phyloP scores from a whole-genome alignment of 2,113 vertebrate species.

The Spilogale gracilis region DNA sequence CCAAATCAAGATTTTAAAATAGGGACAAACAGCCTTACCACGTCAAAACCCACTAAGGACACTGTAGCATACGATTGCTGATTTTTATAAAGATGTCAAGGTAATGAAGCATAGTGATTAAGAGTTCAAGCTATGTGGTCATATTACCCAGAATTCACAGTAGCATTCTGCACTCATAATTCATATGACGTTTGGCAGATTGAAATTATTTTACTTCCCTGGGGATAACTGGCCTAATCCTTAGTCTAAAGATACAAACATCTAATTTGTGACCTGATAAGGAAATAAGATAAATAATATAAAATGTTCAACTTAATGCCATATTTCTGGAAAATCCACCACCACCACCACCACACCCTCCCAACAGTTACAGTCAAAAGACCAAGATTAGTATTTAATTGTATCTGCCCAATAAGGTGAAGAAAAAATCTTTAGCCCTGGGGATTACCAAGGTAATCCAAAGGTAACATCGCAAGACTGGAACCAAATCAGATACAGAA shows the following conservation, averaged over 20 bases:
- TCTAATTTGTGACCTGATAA: background rate
- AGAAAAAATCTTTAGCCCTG: background rate
- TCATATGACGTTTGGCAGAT: background rate
- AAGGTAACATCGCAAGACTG: background rate
- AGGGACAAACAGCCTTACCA: background rate
- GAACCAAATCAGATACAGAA: background rate
- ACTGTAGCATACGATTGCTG: background rate
- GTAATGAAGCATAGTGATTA: background rate
- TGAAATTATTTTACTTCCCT: conserved; percentile 19
- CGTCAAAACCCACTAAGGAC: background rate
- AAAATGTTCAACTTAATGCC: background rate
- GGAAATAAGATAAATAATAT: conserved; percentile 45
- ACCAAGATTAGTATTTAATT: conserved; percentile 43
- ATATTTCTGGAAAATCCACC: conserved; percentile 5
- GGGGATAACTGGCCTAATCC: background rate
- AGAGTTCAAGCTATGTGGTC: background rate
- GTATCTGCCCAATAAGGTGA: background rate
- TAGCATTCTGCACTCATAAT: background rate
- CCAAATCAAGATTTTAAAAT: background rate
- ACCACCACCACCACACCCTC: background rate
- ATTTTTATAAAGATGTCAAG: background rate
- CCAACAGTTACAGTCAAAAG: conserved; percentile 11
- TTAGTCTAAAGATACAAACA: conserved; percentile 20
- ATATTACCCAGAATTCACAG: background rate
- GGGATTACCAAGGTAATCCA: background rate